Evolutionary conservation across 2,888 invertebrate species (phyloP).

Genomic region (Lordiphosa fenestrarum): DNA sequence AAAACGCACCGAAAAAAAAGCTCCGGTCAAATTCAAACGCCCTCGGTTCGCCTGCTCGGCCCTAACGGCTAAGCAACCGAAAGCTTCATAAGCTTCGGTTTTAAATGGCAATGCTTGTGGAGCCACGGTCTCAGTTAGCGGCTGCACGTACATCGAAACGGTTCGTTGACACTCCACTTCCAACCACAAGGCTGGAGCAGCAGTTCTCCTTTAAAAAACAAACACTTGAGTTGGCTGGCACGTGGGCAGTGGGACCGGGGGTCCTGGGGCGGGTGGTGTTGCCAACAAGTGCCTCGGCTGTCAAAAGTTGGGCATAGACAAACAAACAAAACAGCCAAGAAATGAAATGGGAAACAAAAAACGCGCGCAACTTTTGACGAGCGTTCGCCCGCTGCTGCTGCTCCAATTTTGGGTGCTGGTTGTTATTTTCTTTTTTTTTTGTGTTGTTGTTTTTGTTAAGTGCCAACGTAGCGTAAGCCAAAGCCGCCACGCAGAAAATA

Average conservation of each 20-base stretch:
- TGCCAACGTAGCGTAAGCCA: conserved; percentile 6
- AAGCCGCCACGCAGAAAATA: not conserved
- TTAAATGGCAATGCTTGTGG: conserved; percentile 18
- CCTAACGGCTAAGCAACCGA: not conserved
- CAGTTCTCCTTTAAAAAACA: too few species aligned
- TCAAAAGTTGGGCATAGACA: conserved; percentile 28
- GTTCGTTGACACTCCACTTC: conserved; percentile 43
- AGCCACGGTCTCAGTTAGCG: conserved; percentile 40
- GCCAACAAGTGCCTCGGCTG: conserved; percentile 11
- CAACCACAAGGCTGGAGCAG: not conserved
- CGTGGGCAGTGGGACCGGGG: not conserved
- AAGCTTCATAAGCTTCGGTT: conserved; percentile 1
- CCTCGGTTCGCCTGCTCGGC: conserved; percentile 9
- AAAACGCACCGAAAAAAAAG: too few species aligned
- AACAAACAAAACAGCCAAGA: conserved; percentile 13
- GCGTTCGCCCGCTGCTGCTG: conserved; percentile 8
- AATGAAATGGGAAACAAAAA: conserved; percentile 9
- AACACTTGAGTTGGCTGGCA: not conserved
- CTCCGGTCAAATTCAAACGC: not conserved
- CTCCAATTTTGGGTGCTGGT: conserved; percentile 15
- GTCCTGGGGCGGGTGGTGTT: not conserved
- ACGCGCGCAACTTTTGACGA: conserved; percentile 33
- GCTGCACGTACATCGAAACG: conserved; percentile 37
- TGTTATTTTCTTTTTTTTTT: conserved; percentile 19
- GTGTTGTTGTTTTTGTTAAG: conserved; percentile 39